Conservation (phyloP, 1,140 invertebrate genomes). For the Drosophila subobscura region DNA sequence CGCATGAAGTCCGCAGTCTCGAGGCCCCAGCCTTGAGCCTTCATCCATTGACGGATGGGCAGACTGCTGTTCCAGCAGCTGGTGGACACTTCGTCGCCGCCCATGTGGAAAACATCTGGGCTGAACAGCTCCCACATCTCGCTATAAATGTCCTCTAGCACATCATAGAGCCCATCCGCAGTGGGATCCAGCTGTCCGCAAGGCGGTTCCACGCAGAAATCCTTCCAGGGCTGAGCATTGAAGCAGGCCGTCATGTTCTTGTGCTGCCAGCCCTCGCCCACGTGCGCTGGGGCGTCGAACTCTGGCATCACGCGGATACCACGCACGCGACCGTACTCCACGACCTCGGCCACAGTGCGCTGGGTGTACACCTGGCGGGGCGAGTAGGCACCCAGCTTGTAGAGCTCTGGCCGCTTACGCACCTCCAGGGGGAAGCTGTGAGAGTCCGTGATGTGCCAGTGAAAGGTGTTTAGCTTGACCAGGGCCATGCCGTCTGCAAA, state of each 20-base stretch:
- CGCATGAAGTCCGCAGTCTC: conserved; percentile 87
- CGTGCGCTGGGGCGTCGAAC: conserved; percentile 94
- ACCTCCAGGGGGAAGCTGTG: conserved; percentile 93
- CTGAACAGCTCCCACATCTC: conserved; percentile 87
- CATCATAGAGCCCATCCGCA: conserved; percentile 89
- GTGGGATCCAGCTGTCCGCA: conserved; percentile 94
- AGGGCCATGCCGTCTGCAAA: conserved; percentile 89
- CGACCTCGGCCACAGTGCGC: conserved; percentile 85
- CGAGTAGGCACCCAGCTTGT: conserved; percentile 89
- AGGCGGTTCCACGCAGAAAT: conserved; percentile 92
- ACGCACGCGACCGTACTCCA: conserved; percentile 87
- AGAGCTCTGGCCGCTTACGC: conserved; percentile 87
- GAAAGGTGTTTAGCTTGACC: conserved; percentile 93
- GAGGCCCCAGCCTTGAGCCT: conserved; percentile 85
- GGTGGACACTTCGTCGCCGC: conserved; percentile 92
- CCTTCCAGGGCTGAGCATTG: conserved; percentile 90
- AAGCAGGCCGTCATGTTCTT: conserved; percentile 87
- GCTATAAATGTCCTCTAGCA: conserved; percentile 88
- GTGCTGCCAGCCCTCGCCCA: conserved; percentile 94
- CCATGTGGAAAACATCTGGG: conserved; percentile 94
- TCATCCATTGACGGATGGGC: conserved; percentile 89
- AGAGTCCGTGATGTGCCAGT: conserved; percentile 95
- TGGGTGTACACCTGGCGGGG: conserved; percentile 86
- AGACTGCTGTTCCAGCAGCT: conserved; percentile 90
- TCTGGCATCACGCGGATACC: conserved; percentile 92